Conservation (phyloP, 2,888 invertebrate genomes). For the Rapana venosa region DNA sequence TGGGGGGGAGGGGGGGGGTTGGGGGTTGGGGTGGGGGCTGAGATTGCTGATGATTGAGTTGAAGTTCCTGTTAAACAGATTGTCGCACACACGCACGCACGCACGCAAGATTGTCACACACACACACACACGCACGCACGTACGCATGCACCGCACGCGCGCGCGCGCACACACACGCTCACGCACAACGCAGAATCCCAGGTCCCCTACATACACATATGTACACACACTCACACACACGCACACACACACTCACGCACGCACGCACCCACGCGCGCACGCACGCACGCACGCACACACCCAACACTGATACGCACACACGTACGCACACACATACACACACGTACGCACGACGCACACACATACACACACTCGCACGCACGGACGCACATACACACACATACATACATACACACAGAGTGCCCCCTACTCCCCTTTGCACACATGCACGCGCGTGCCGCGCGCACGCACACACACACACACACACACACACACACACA, state of each 20-base stretch:
- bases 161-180: not conserved
- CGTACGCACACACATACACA: not conserved
- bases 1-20: too few species aligned
- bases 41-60: too few species aligned
- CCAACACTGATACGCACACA: not conserved
- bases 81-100: slow-evolving; percentile 21
- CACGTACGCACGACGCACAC: not conserved
- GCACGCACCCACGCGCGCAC: not conserved
- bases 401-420: not conserved
- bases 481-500: not conserved
- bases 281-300: not conserved
- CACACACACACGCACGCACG: slow-evolving; percentile 7
- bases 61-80: too few species aligned
- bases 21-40: too few species aligned
- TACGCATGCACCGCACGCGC: not conserved
- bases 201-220: not conserved
- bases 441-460: not conserved
- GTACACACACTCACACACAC: not conserved
- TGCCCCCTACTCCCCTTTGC: not conserved
- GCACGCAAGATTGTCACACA: not conserved
- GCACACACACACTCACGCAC: slow-evolving; percentile 3
- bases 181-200: not conserved
- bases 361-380: not conserved
- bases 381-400: not conserved
- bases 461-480: not conserved